Percentiles rank a stretch among this genome's conserved stretches.
Conservation (phyloP, 2,888 invertebrate species). For the Octonoba sinensis region DNA sequence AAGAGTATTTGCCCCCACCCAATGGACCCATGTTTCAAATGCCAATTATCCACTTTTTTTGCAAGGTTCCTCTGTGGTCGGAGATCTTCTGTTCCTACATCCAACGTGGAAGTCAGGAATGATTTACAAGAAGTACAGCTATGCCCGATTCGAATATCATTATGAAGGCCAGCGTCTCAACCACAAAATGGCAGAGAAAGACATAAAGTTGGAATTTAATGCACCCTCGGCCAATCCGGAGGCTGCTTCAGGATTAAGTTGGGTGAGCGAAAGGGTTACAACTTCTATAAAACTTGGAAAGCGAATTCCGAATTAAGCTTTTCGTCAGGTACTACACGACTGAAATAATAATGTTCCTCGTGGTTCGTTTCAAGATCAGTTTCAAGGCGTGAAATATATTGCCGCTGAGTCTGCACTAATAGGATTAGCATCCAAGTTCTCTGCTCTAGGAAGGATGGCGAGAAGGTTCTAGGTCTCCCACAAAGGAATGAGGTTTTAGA, state of each 20-base stretch:
- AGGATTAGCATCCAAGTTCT: constrained; percentile 42
- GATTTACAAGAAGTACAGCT: constrained; percentile 44
- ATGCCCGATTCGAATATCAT: constrained; percentile 36
- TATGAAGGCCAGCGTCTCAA: constrained; percentile 13
- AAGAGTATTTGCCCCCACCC: background rate
- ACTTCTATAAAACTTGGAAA: constrained; percentile 41
- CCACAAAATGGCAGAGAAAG: constrained; percentile 31
- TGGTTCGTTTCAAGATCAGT: constrained; percentile 9
- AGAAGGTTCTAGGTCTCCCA: background rate
- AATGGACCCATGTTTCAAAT: constrained; percentile 9
- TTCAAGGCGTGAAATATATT: constrained; percentile 30
- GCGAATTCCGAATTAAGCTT: constrained; percentile 48
- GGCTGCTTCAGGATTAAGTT: constrained; percentile 28
- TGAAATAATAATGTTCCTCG: constrained; percentile 38
- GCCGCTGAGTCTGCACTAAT: constrained; percentile 27
- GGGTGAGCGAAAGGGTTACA: constrained; percentile 43
- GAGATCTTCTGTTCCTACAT: constrained; percentile 23
- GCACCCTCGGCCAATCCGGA: constrained; percentile 34
- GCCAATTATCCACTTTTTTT: constrained; percentile 34
- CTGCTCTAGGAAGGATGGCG: background rate
- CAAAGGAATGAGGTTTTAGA: constrained; percentile 1
- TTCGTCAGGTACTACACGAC: constrained; percentile 44
- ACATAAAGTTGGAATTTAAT: constrained; percentile 44
- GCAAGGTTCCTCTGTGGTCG: constrained; percentile 23
- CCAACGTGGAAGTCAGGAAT: constrained; percentile 15